Conservation (phyloP, 2,888 invertebrate genomes). For the Eurytoma californica region DNA sequence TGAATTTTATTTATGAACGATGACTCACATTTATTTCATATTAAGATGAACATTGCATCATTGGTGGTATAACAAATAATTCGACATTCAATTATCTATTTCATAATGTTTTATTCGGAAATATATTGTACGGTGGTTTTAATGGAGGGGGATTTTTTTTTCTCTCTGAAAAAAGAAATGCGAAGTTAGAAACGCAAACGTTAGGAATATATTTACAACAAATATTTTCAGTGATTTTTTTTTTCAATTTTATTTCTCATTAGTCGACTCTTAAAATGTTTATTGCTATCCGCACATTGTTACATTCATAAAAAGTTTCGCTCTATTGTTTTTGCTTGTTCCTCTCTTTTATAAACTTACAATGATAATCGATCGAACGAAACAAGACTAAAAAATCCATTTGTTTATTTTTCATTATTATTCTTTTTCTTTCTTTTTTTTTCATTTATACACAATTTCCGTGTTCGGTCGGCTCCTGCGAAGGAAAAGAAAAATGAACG, state of each 20-base stretch:
- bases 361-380: too few species aligned
- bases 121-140: not conserved
- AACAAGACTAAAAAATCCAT: too few species aligned
- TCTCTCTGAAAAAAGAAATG: not conserved
- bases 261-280: conserved; percentile 49
- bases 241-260: not conserved
- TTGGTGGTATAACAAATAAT: conserved; percentile 49
- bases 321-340: conserved; percentile 16
- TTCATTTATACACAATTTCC: not conserved
- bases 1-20: conserved; percentile 54
- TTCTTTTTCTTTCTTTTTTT: not conserved
- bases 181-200: conserved; percentile 34
- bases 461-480: not conserved
- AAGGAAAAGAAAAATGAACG: too few species aligned
- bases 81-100: conserved; percentile 49
- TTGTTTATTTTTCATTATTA: too few species aligned
- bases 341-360: conserved; percentile 29
- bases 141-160: conserved; percentile 22
- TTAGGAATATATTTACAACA: conserved; percentile 54
- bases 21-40: conserved; percentile 57
- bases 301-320: conserved; percentile 56
- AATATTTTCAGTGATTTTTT: conserved; percentile 53
- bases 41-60: conserved; percentile 51
- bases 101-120: conserved; percentile 32
- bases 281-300: conserved; percentile 51